Evolutionary conservation across 2,888 invertebrate species (phyloP).

Genomic region (Hyposoter didymator): DNA sequence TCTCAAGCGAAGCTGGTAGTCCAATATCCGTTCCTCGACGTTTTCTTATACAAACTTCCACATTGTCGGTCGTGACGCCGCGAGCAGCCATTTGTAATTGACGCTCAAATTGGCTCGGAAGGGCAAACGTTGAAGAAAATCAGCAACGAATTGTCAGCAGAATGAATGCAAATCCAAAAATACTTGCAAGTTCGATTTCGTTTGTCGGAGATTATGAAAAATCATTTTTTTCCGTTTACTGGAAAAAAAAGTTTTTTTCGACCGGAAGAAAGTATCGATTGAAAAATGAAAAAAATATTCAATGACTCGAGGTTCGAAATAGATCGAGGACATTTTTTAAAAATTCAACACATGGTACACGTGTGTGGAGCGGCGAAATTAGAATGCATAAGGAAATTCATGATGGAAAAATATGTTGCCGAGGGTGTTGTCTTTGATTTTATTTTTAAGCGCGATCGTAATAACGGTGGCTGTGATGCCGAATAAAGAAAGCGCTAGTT

Average conservation of each 20-base stretch:
- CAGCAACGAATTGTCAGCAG: neutral
- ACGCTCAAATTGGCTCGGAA: neutral
- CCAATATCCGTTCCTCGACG: conserved; percentile 35
- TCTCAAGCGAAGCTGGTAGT: conserved; percentile 14
- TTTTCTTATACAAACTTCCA: conserved; percentile 1
- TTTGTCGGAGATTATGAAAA: neutral
- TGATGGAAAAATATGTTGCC: neutral
- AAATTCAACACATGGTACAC: neutral
- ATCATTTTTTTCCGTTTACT: neutral
- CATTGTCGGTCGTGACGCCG: neutral
- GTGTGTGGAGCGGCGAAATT: neutral
- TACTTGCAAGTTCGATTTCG: neutral
- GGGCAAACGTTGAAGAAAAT: neutral
- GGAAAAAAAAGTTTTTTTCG: neutral
- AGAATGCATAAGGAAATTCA: neutral
- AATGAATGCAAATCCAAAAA: neutral
- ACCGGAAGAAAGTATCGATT: too few species aligned
- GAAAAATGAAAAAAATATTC: neutral
- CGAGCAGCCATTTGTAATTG: neutral
- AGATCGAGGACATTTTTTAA: neutral
- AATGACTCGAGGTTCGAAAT: neutral
- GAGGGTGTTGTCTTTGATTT: neutral
- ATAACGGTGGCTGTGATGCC: conserved; percentile 1
- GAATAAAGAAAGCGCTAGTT: conserved; percentile 34
- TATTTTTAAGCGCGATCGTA: neutral